Evolutionary conservation across 2,888 invertebrate species (phyloP), one percentile per base, ranked within the genome.

Genomic region (Sclerodermus sp.): DNA sequence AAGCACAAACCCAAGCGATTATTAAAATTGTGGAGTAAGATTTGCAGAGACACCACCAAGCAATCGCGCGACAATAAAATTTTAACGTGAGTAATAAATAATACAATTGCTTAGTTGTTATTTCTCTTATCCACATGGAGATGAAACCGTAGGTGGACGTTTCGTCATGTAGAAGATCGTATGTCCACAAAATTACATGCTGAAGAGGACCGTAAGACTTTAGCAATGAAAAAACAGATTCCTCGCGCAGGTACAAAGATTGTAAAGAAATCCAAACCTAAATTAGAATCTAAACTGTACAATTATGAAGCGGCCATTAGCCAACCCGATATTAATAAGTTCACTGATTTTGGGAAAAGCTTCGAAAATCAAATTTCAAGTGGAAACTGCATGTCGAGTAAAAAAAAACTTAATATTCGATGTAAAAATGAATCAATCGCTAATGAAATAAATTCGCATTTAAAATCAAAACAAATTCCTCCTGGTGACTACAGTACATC

Each of bases 221-320:
- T 23, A 23, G 8, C 23, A 8, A 23, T 23, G 23, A 23, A 8
- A 23, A 23, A 23, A 8, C 8, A 3, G 8, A 23, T 8, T 23
- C 3, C 8, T 8, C 23, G 4, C 23, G 3, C 23, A 8, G 23
- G 23, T 23, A 23, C 3, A 3, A 23, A 8, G 23, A 8, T 23
- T 4, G 12, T 34, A 8, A 34, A 34, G 12, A 34, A 34, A 12
- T 12, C 34, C 4, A 34, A 57, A 51, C 44, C 32, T 8, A 49
- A 54, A n/a, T 6, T 49, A 1, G 38, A 45, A 30, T 29, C 43
- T 0, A 45, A 58, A 15, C 57, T 59, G 1, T 60, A 59, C 48
- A 59, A 70, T 40, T 63, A 66, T 18, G 60, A 68, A 5, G 66
- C 59, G 1, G 58, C 60, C 6, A 30, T 65, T 29, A 58, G 57